Evolutionary conservation across 1,140 invertebrate genomes (phyloP).

Genomic region (Leptonema lineaticorne): DNA sequence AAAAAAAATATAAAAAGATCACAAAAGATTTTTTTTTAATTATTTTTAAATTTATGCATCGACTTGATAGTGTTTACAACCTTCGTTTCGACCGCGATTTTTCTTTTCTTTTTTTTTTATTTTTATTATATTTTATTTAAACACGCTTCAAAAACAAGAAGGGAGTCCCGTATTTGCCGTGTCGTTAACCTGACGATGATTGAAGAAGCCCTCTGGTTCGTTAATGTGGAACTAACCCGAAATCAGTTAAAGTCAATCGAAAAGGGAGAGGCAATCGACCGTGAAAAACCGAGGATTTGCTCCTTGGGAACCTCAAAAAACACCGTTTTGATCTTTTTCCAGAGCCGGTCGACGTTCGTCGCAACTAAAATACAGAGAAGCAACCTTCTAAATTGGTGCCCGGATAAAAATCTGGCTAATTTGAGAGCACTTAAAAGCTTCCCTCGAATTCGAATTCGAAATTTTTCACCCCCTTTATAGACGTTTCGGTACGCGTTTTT

Average conservation of each 20-base stretch:
- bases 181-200: conserved; percentile 16
- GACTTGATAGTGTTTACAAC: neutral
- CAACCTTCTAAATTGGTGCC: too few relatives aligned
- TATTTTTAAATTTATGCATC: too few relatives aligned
- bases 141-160: conserved; percentile 1
- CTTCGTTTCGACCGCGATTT: neutral
- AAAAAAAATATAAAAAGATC: too few relatives aligned
- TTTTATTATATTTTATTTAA: neutral
- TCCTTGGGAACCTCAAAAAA: conserved; percentile 20
- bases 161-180: conserved; percentile 9
- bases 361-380: too few relatives aligned
- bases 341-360: neutral
- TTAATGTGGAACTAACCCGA: conserved; percentile 25
- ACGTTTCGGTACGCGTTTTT: too few relatives aligned
- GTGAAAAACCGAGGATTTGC: conserved; percentile 9
- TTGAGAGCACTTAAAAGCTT: too few relatives aligned
- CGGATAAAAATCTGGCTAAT: too few relatives aligned
- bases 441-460: too few relatives aligned
- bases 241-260: conserved; percentile 27
- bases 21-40: too few relatives aligned
- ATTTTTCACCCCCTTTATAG: too few relatives aligned
- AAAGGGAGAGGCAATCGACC: conserved; percentile 15
- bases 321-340: conserved; percentile 18
- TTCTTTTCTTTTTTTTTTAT: conserved; percentile 9
- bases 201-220: conserved; percentile 15